Conservation (phyloP, 2,113 vertebrate genomes). For the Ciconia stormi region DNA sequence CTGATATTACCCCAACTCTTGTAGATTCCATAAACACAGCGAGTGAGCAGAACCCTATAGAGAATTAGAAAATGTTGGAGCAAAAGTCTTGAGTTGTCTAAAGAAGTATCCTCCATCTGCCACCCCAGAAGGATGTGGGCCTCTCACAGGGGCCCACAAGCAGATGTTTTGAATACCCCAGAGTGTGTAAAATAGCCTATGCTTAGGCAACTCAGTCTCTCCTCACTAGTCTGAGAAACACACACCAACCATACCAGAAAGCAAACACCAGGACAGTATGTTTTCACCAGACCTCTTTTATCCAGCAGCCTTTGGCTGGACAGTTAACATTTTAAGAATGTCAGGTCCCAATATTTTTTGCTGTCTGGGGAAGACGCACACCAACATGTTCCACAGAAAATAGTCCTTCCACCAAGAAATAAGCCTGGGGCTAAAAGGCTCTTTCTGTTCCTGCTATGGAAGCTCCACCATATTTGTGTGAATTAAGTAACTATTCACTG, state of each 20-base stretch:
- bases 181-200: neutral
- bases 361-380: neutral
- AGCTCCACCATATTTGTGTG: neutral
- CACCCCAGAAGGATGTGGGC: neutral
- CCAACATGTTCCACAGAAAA: neutral
- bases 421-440: neutral
- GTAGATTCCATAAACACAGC: neutral
- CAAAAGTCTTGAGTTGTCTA: neutral
- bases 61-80: neutral
- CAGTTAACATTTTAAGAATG: neutral
- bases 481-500: neutral
- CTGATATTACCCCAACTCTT: neutral
- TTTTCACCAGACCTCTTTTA: neutral
- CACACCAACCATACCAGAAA: neutral
- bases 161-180: neutral
- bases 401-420: neutral
- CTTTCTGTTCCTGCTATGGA: neutral
- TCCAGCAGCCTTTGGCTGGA: neutral
- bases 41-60: neutral
- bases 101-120: constrained; percentile 11
- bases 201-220: neutral
- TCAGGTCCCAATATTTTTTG: neutral
- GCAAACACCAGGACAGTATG: neutral
- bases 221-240: neutral
- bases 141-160: neutral